Evolutionary conservation across 2,113 vertebrate genomes (phyloP), one percentile per base, ranked within the genome.

Genomic region (Scolopax mira): DNA sequence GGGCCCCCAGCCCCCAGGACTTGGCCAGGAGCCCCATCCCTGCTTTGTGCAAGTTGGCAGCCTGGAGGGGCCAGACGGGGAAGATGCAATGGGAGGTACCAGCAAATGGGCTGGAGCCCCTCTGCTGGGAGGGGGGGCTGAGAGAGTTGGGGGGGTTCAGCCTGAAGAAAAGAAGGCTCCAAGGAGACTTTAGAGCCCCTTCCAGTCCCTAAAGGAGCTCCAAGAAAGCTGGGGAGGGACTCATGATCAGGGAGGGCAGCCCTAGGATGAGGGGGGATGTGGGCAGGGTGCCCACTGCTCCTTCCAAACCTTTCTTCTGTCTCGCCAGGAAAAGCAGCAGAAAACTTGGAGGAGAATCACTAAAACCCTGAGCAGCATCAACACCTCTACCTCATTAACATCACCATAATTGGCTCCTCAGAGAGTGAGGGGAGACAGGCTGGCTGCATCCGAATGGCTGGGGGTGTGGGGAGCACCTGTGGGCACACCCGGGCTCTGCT

Each of bases 311-410:
- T 35, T 28, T 33, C 67, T 11, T 21, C 77, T 46, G 13, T 4
- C 24, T 31, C 57, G 10, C 27, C 46, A n/a, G 14, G 8, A 24
- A 39, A 70, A 85, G 79, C 2, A 61, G 44, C 70, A n/a, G 74
- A 48, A 92, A 69, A 89, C 55, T 66, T 80, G 27, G 70, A 90
- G 49, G 33, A 70, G 35, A 86, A 51, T 84, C 62, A 95, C 89
- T 90, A 94, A 96, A 91, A 91, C 55, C 55, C 70, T 72, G 70
- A 86, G 80, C 80, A 87, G 75, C 93, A 88, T 91, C 82, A 93
- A 92, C 94, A 95, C 95, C 86, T 97, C 96, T 62, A 79, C 49
- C 85, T 97, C 93, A 90, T 97, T 96, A 97, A 48, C 71, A 89
- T 57, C 82, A 10, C 71, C 33, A 1, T 97, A 97, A 97, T 97